Evolutionary conservation across 64 coral and sea anemone genomes (phyloP).

Genomic region (Pocillopora damicornis): DNA sequence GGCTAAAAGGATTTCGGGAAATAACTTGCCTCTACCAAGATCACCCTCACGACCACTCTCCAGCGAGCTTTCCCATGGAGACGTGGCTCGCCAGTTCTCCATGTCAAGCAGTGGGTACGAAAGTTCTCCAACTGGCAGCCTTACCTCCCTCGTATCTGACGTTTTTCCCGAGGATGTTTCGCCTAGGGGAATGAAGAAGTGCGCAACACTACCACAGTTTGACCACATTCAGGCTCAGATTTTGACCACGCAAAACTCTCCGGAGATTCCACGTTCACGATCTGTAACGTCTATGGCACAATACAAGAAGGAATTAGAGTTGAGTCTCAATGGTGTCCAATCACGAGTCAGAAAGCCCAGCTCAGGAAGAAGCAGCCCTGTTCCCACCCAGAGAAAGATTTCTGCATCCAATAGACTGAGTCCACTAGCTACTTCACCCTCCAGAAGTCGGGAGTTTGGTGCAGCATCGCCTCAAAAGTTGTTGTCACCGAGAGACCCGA

Average conservation of each 20-base stretch:
- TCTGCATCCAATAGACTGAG: not conserved
- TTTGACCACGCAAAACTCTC: not conserved
- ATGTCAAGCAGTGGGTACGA: conserved; percentile 33
- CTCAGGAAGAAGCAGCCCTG: conserved; percentile 10
- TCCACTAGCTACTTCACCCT: not conserved
- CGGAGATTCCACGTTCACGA: not conserved
- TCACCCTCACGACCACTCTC: not conserved
- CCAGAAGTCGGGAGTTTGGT: not conserved
- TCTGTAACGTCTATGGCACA: not conserved
- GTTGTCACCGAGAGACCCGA: not conserved
- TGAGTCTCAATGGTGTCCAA: not conserved
- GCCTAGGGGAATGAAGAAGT: not conserved
- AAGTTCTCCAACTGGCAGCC: not conserved
- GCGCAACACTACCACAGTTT: conserved; percentile 5
- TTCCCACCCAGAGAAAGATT: conserved; percentile 24
- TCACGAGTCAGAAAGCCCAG: not conserved
- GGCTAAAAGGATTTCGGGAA: not conserved
- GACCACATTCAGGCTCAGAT: not conserved
- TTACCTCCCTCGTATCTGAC: conserved; percentile 7
- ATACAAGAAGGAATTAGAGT: not conserved
- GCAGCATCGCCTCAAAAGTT: not conserved
- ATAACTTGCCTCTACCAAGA: not conserved
- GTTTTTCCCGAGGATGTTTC: not conserved
- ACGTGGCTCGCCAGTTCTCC: not conserved
- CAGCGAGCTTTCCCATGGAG: not conserved